Evolutionary conservation across 1,140 invertebrate genomes (phyloP), one percentile per base, ranked within the genome.

Genomic region (Macrostomum lignano): DNA sequence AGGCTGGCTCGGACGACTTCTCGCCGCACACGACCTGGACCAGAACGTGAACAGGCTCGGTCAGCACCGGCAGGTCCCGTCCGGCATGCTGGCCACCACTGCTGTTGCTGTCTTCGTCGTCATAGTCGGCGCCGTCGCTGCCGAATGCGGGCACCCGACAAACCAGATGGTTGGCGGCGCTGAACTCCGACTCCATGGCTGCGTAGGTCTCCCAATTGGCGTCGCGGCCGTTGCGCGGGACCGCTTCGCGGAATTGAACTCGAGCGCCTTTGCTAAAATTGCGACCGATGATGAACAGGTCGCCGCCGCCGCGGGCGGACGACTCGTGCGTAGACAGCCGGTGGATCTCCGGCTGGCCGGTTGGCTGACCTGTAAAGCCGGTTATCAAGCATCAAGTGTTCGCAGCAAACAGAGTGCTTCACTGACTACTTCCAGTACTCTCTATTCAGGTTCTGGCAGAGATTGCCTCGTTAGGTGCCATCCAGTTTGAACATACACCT

Each of bases 231-330:
- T 48, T 39, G 11, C 51, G 41, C 71, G 57, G n/a, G n/a, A n/a
- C n/a, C n/a, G n/a, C 49, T 71, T 74, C 58, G 54, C 73, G 69
- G 51, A 91, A 86, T 23, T 77, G 63, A 5, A 91, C 71, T 33
- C 69, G 67, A 1, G 79, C 79, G 54, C 88, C 81, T 58, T 88
- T 86, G 10, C 82, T 64, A 50, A 91, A 91, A 57, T 93, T 91
- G 56, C 91, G 86, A 6, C 84, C 82, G 32, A 93, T 68, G 28
- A 91, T 72, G 50, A 86, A 88, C 10, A 91, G 55, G 47, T 88
- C 79, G 13, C 42, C 36, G 1, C 76, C 76, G 5, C 81, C 82
- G 25, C 64, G 65, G 0, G 71, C 70, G 6, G 69, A 66, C 45
- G 70, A 74, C 11, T 72, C 70, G 11, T 67, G 67, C 4, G 81